Evolutionary conservation across 2,888 invertebrate genomes (phyloP).

Genomic region (Trichacis sp.): DNA sequence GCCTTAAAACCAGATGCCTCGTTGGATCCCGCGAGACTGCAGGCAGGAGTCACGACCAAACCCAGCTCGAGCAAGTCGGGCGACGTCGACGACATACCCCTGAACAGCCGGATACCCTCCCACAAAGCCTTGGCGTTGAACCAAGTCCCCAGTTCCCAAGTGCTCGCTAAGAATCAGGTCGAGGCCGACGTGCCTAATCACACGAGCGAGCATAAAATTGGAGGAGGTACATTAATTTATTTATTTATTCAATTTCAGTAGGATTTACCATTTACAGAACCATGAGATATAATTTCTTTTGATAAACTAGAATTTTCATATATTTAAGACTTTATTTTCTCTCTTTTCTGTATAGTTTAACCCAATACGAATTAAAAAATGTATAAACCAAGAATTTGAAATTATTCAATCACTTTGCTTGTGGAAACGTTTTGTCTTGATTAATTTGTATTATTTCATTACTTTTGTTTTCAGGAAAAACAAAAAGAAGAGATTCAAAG

Average conservation of each 20-base stretch:
- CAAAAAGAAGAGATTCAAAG: conserved; percentile 73
- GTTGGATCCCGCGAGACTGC: conserved; percentile 51
- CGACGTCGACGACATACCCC: conserved; percentile 65
- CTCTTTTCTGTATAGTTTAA: too few species aligned
- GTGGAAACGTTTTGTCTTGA: background rate
- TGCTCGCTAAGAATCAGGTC: conserved; percentile 56
- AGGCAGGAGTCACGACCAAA: conserved; percentile 49
- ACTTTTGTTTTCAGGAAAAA: conserved; percentile 58
- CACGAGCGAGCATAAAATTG: conserved; percentile 66
- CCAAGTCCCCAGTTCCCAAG: conserved; percentile 55
- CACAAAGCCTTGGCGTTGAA: conserved; percentile 58
- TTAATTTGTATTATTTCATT: conserved; percentile 6
- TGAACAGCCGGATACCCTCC: conserved; percentile 67
- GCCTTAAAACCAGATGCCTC: conserved; percentile 62
- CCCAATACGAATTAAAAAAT: too few species aligned
- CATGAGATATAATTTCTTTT: too few species aligned
- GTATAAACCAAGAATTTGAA: too few species aligned
- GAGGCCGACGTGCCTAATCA: conserved; percentile 64
- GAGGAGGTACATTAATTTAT: too few species aligned
- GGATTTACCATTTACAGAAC: too few species aligned
- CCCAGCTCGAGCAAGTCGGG: conserved; percentile 59
- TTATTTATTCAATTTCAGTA: too few species aligned
- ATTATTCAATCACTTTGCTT: conserved; percentile 14
- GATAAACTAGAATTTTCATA: too few species aligned
- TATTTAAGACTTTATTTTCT: too few species aligned